These are phyloP conservation scores for Steinernema feltiae DNA, from an alignment of 1,140 invertebrate species.

Conservation along the genomic window DNA sequence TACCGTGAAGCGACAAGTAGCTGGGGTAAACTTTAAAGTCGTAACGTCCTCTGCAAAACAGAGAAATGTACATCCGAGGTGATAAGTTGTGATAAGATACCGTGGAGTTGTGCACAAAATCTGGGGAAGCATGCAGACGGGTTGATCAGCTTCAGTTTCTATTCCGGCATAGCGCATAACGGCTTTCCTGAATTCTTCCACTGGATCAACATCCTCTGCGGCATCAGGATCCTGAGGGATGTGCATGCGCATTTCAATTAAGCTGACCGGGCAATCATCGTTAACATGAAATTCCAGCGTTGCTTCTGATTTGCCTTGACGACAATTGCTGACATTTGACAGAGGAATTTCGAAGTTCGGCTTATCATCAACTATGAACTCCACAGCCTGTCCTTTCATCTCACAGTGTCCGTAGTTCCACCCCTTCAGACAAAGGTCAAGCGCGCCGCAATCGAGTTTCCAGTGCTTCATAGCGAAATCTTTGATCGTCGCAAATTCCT, in stretches of 20 bases:
- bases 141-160: slow-evolving; percentile 91
- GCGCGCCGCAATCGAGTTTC: slow-evolving; percentile 64
- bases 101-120: slow-evolving; percentile 95
- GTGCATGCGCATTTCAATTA: slow-evolving; percentile 96
- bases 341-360: slow-evolving; percentile 91
- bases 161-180: slow-evolving; percentile 95
- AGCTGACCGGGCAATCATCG: slow-evolving; percentile 89
- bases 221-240: slow-evolving; percentile 75
- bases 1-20: slow-evolving; percentile 97
- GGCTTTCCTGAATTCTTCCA: slow-evolving; percentile 83
- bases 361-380: slow-evolving; percentile 76
- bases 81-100: slow-evolving; percentile 63
- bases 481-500: slow-evolving; percentile 61
- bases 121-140: slow-evolving; percentile 90
- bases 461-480: slow-evolving; percentile 72
- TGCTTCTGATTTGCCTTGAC: slow-evolving; percentile 95
- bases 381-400: slow-evolving; percentile 78
- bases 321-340: slow-evolving; percentile 88
- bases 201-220: slow-evolving; percentile 67
- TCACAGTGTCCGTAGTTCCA: slow-evolving; percentile 98
- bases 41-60: slow-evolving; percentile 80
- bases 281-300: slow-evolving; percentile 97
- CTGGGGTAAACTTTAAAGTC: slow-evolving; percentile 96
- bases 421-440: slow-evolving; percentile 87
- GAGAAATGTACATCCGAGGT: background rate